Evolutionary conservation across 2,797 vertebrate species (phyloP).

Genomic region (Gallinago solitaria): DNA sequence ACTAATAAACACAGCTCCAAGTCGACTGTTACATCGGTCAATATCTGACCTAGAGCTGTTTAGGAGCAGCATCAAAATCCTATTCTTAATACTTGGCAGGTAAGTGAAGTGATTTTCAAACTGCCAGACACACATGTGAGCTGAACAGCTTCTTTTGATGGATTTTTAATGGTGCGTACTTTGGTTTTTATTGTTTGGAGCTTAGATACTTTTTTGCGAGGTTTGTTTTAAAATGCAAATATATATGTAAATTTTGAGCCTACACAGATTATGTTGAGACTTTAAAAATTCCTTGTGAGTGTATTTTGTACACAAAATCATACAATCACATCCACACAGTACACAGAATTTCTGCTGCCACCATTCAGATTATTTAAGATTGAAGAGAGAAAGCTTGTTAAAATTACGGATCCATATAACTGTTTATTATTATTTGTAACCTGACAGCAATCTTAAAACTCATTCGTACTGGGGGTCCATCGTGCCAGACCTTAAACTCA

Average conservation of each 20-base stretch:
- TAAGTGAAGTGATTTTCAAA: slow-evolving; percentile 60
- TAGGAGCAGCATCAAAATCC: slow-evolving; percentile 29
- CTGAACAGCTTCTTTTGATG: slow-evolving; percentile 66
- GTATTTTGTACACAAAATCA: slow-evolving; percentile 35
- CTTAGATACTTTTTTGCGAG: slow-evolving; percentile 69
- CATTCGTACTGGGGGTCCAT: not conserved
- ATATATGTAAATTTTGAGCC: slow-evolving; percentile 66
- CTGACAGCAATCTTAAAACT: not conserved
- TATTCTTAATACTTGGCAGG: slow-evolving; percentile 56
- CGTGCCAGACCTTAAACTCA: not conserved
- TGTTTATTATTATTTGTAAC: not conserved
- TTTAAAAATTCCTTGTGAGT: slow-evolving; percentile 31
- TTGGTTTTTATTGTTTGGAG: slow-evolving; percentile 69
- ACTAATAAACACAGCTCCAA: not conserved
- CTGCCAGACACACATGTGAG: slow-evolving; percentile 58
- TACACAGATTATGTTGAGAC: slow-evolving; percentile 35
- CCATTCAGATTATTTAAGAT: not conserved
- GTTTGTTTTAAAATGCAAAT: slow-evolving; percentile 73
- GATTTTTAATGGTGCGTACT: slow-evolving; percentile 71
- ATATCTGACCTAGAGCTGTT: not conserved
- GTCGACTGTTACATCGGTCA: not conserved
- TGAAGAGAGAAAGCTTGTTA: not conserved
- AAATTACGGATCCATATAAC: not conserved
- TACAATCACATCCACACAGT: not conserved
- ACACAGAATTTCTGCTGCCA: not conserved